Evolutionary conservation across 2,113 vertebrate species (phyloP), one percentile per base, ranked within the genome.

Genomic region (Sinocyclocheilus rhinocerous): DNA sequence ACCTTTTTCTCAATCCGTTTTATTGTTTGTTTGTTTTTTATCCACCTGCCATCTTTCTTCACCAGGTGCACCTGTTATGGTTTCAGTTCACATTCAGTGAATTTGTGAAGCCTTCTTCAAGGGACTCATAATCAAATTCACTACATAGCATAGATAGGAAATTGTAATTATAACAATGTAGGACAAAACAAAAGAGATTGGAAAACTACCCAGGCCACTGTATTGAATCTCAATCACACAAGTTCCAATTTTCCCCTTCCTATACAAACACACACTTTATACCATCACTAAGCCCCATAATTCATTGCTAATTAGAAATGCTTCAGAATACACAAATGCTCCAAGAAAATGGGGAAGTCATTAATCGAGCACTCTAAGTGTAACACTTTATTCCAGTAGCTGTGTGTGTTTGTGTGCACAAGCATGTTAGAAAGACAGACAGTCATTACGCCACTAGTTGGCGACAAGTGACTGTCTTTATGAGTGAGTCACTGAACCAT

Each of bases 261-360:
- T 33, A 75, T 70, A 81, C 9, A 76, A 29, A 84, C 39, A 45
- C 26, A 65, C 77, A 76, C 39, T 33, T 26, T 75, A 75, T 81
- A 81, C 73, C 70, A 88, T 57, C 87, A 80, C 85, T 90, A 91
- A 91, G 87, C 90, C 89, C 90, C 92, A 90, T 93, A 93, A 94
- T 92, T 93, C 89, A 94, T 87, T 86, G 86, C 90, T 92, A 92
- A 93, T 94, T 91, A 93, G 92, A 93, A 91, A 89, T 89, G 90
- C 89, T 89, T 81, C 45, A 67, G 82, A 85, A 91, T 89, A 88
- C 87, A 90, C 88, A 89, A 88, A 77, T 69, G 80, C 87, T 84
- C 55, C 85, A 76, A 88, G 84, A 72, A 88, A 84, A 69, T 87
- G 86, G 86, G 86, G 11, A 48, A 85, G 85, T 89, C 90, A 92